Percentiles rank a stretch among this genome's conserved stretches.
Conservation (phyloP, 2,797 vertebrate species). For the Chaunax sp. region DNA sequence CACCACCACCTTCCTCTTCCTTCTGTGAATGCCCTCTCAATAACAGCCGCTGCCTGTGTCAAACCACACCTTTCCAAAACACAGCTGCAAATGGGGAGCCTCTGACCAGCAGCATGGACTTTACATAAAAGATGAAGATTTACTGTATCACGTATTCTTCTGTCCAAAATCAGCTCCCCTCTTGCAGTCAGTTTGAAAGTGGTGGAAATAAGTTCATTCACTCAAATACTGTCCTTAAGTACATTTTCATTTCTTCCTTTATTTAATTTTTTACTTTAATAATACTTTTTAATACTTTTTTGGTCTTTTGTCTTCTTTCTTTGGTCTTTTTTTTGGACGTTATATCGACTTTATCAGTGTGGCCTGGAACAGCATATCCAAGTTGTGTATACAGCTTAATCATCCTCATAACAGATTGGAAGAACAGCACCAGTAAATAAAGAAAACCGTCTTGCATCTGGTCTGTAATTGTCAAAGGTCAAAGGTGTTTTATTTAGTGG, state of each 20-base stretch:
- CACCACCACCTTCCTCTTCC: conserved; percentile 68
- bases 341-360: too few relatives aligned
- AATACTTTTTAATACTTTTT: too few relatives aligned
- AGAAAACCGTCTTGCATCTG: too few relatives aligned
- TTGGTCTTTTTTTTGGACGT: too few relatives aligned
- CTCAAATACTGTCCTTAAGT: background rate
- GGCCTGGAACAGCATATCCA: too few relatives aligned
- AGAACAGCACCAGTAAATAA: too few relatives aligned
- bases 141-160: background rate
- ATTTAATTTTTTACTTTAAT: background rate
- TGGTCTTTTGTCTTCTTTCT: too few relatives aligned
- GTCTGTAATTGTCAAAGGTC: too few relatives aligned
- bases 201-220: background rate
- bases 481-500: too few relatives aligned
- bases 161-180: background rate
- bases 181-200: background rate
- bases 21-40: conserved; percentile 81
- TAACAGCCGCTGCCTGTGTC: conserved; percentile 69
- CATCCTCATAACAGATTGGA: too few relatives aligned
- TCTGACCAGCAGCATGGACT: conserved; percentile 21
- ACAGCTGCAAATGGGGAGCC: conserved; percentile 66
- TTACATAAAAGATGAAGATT: conserved; percentile 16
- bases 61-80: conserved; percentile 75
- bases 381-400: too few relatives aligned
- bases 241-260: background rate